Evolutionary conservation across 2,113 vertebrate genomes (phyloP).

Genomic region (Poecilia latipinna): DNA sequence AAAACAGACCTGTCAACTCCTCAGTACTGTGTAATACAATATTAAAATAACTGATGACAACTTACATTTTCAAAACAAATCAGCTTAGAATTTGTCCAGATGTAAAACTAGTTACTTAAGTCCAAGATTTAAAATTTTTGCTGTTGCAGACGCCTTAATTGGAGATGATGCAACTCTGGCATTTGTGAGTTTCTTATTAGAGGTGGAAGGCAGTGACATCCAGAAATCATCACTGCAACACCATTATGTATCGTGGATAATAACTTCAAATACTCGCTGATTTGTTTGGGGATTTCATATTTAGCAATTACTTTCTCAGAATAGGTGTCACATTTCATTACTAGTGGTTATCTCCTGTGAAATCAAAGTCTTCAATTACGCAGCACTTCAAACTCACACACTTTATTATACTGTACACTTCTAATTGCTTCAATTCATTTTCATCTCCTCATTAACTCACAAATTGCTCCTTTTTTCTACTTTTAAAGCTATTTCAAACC

Average conservation of each 20-base stretch:
- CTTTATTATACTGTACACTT: slow-evolving; percentile 25
- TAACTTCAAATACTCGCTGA: slow-evolving; percentile 12
- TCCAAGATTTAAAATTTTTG: background rate
- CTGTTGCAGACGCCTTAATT: background rate
- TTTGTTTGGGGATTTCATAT: slow-evolving; percentile 43
- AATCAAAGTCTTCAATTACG: slow-evolving; percentile 39
- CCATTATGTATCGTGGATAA: slow-evolving; percentile 14
- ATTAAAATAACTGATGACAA: background rate
- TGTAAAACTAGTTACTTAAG: background rate
- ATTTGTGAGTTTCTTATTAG: background rate
- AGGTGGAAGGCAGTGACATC: background rate
- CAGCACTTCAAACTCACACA: slow-evolving; percentile 24
- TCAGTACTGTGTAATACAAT: background rate
- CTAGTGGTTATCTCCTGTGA: slow-evolving; percentile 15
- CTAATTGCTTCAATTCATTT: slow-evolving; percentile 27
- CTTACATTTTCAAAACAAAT: background rate
- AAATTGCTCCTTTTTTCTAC: slow-evolving; percentile 7
- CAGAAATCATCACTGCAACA: background rate
- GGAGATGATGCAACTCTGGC: background rate
- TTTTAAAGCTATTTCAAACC: slow-evolving; percentile 25
- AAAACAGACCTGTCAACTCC: background rate
- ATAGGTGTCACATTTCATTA: slow-evolving; percentile 36
- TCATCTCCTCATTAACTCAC: slow-evolving; percentile 24
- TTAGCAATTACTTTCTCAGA: slow-evolving; percentile 29
- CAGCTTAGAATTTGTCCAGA: background rate